A percentile compares a stretch with the other conserved stretches of the same genome.
Evolutionary conservation across 2,888 invertebrate genomes (phyloP).

Genomic region (Clunio marinus): DNA sequence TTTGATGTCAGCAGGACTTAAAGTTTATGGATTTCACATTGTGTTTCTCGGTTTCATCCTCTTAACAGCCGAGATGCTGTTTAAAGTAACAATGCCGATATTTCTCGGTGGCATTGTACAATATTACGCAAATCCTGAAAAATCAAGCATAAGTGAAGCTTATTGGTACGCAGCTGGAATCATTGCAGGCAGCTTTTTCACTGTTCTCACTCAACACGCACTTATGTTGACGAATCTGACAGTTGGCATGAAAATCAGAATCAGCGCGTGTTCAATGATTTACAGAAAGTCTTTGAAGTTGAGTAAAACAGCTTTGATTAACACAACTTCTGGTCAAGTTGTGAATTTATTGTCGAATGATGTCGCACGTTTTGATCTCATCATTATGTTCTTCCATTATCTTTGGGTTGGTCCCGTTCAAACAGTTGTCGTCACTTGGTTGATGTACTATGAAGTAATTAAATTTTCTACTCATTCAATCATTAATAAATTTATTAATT

Average conservation of each 20-base stretch:
- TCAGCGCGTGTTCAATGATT: constrained; percentile 65
- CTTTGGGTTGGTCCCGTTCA: constrained; percentile 88
- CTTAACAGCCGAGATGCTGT: constrained; percentile 58
- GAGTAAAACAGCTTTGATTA: constrained; percentile 67
- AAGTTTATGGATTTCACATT: constrained; percentile 60
- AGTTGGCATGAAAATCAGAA: constrained; percentile 63
- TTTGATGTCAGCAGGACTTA: constrained; percentile 54
- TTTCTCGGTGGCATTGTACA: constrained; percentile 61
- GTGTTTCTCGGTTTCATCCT: constrained; percentile 55
- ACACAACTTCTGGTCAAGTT: constrained; percentile 69
- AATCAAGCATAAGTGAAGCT: constrained; percentile 54
- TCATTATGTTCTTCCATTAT: constrained; percentile 84
- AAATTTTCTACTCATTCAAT: constrained; percentile 51
- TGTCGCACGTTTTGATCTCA: constrained; percentile 81
- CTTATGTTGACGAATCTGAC: constrained; percentile 70
- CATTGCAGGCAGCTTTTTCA: constrained; percentile 67
- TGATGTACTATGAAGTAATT: constrained; percentile 67
- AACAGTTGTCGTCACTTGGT: constrained; percentile 70
- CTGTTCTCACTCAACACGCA: constrained; percentile 78
- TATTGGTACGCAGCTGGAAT: constrained; percentile 72
- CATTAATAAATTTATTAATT: no score
- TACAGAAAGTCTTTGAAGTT: constrained; percentile 64
- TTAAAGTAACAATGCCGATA: constrained; percentile 63
- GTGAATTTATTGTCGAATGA: constrained; percentile 95
- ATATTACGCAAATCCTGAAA: constrained; percentile 55